Percentiles rank a stretch among this genome's conserved stretches.
These are phyloP conservation scores for Actinopyga echinites DNA, from an alignment of 53 echinoderm and acorn worm species.

Conservation along the genomic window DNA sequence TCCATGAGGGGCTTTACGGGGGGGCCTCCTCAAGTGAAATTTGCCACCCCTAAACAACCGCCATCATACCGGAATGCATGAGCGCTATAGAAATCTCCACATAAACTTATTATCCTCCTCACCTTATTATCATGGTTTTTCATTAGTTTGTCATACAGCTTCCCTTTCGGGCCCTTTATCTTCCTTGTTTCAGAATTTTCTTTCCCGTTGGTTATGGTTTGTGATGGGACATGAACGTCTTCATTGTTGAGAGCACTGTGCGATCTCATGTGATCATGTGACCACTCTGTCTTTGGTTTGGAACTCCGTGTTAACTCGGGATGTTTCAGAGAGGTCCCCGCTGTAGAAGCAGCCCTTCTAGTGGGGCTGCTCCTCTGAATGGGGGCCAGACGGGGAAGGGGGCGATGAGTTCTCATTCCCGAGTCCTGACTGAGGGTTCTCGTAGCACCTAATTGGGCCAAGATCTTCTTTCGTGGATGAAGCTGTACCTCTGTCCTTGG, in stretches of 20 bases:
- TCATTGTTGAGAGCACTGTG: too few species aligned
- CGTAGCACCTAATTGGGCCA: not conserved
- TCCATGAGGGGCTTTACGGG: too few species aligned
- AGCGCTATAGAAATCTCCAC: too few species aligned
- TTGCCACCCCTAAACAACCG: too few species aligned
- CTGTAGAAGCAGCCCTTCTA: conserved; percentile 29
- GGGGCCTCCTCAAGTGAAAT: too few species aligned
- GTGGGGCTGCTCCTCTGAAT: conserved; percentile 53
- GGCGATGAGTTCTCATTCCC: conserved; percentile 43
- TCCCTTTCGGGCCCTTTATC: conserved; percentile 33
- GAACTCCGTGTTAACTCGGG: not conserved
- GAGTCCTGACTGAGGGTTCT: not conserved
- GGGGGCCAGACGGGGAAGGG: conserved; percentile 77
- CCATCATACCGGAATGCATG: too few species aligned
- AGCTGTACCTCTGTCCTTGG: not conserved
- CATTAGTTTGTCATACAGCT: conserved; percentile 76
- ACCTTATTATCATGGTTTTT: conserved; percentile 38
- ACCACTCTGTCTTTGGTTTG: conserved; percentile 30
- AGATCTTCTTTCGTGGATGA: conserved; percentile 4
- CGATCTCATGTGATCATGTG: conserved; percentile 6
- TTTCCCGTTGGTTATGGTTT: too few species aligned
- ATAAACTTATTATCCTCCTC: too few species aligned
- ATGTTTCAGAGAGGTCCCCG: conserved; percentile 1
- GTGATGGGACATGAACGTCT: too few species aligned
- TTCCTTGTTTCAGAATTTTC: too few species aligned